A percentile compares a stretch with the other conserved stretches of the same genome.
These are phyloP conservation scores for Leptinotarsa peninsularis DNA, from an alignment of 2,888 invertebrate species.

Conservation along the genomic window DNA sequence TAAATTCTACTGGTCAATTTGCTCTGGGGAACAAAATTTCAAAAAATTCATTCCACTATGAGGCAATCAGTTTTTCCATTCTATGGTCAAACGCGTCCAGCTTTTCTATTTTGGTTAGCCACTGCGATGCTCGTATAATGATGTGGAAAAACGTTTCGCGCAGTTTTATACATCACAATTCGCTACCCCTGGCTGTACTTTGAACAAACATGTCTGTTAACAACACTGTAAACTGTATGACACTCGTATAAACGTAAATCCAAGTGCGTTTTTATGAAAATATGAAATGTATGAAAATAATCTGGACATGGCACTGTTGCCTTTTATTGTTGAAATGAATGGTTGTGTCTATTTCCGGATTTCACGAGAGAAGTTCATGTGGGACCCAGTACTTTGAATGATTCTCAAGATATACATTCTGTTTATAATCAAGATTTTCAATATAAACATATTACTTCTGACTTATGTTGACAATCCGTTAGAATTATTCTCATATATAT, in stretches of 20 bases:
- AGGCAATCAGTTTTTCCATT: neutral
- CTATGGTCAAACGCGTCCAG: neutral
- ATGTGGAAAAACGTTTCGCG: neutral
- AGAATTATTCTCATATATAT: no score
- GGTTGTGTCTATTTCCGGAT: neutral
- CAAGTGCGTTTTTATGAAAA: constrained; percentile 29
- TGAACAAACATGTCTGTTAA: constrained; percentile 29
- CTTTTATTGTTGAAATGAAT: neutral
- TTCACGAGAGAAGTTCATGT: neutral
- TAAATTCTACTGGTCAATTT: no score
- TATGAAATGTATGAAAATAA: constrained; percentile 12
- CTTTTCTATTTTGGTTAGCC: constrained; percentile 6
- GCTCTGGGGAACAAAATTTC: neutral
- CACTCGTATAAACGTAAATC: constrained; percentile 33
- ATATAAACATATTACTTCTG: no score
- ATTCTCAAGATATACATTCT: no score
- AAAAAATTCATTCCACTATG: neutral
- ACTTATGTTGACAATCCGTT: no score
- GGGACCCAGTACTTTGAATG: no score
- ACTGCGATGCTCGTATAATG: neutral
- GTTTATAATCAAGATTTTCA: no score
- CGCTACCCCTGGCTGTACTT: constrained; percentile 4
- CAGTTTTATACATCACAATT: constrained; percentile 7
- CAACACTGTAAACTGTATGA: constrained; percentile 29
- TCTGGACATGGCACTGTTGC: constrained; percentile 1